Evolutionary conservation across 2,888 invertebrate genomes (phyloP), one percentile per base, ranked within the genome.

Genomic region (Drosophila atripex): DNA sequence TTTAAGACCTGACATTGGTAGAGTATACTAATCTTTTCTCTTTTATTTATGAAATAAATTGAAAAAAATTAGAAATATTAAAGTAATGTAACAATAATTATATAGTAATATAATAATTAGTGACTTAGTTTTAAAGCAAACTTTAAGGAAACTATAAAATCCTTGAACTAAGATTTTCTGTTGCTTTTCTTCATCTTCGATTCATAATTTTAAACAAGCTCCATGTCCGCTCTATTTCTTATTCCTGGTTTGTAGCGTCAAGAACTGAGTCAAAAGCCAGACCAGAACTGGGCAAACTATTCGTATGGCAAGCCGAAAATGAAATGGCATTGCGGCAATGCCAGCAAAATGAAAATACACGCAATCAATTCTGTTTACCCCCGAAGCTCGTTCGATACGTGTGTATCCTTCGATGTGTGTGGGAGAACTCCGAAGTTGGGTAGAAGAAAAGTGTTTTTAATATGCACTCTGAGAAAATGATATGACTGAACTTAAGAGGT

Each of bases 341-440:
- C 57, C 72, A 49, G 56, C 73, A 77, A 86, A 86, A 80, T 80
- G 78, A 82, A 86, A 88, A 74, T 71, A 86, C 73, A 75, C 75
- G 83, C 86, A 86, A 83, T 86, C 88, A 83, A 86, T 82, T 87
- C 74, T 72, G 73, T 83, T 86, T 76, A 71, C 56, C 74, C 84
- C 82, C 47, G 69, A 39, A 78, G 78, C 73, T 77, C 55, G 35
- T 54, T 14, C 35, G 58, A 38, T 56, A 38, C 58, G 59, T 75
- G 63, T 39, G 49, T 30, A 21, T 55, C 25, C 50, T 23, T 14
- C 23, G 41, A 38, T 45, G 61, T 23, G 41, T 41, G 60, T 38
- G 54, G 38, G 64, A 35, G 39, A 35, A 39, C 46, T 45, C 25
- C 23, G 18, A 43, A 35, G 28, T 30, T 21, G 47, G 23, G 14